Evolutionary conservation across 2,888 invertebrate genomes (phyloP).

Genomic region (Dicyrtoma fusca): DNA sequence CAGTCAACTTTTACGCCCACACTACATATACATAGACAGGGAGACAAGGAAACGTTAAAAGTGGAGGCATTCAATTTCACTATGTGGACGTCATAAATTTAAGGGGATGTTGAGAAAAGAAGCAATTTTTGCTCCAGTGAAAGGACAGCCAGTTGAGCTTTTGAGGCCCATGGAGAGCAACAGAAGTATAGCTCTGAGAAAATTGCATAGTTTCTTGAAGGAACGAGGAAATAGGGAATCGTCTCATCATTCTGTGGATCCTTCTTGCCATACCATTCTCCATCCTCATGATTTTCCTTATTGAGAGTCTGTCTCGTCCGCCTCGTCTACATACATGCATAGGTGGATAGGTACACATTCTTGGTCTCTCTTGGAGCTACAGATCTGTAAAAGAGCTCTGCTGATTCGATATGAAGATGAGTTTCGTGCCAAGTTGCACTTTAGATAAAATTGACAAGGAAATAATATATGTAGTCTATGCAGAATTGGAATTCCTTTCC

Average conservation of each 20-base stretch:
- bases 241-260: constrained; percentile 23
- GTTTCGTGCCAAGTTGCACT: constrained; percentile 20
- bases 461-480: constrained; percentile 16
- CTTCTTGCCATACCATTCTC: not conserved
- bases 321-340: not conserved
- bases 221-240: constrained; percentile 18
- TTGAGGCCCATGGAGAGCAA: not conserved
- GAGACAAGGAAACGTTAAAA: constrained; percentile 1
- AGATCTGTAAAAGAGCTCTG: too few species aligned
- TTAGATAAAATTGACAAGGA: constrained; percentile 3
- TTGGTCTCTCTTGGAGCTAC: too few species aligned
- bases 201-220: constrained; percentile 11
- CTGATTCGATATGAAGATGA: not conserved
- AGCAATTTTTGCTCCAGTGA: not conserved
- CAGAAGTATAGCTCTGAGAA: not conserved
- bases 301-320: not conserved
- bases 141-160: too few species aligned
- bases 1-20: too few species aligned
- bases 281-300: constrained; percentile 2
- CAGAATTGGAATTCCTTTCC: not conserved
- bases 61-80: constrained; percentile 35
- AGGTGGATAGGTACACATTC: too few species aligned
- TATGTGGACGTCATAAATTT: constrained; percentile 36
- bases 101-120: constrained; percentile 19
- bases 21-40: not conserved